phyloP scores from a whole-genome alignment of 2,113 vertebrate species.

The Erpornis zantholeuca region DNA sequence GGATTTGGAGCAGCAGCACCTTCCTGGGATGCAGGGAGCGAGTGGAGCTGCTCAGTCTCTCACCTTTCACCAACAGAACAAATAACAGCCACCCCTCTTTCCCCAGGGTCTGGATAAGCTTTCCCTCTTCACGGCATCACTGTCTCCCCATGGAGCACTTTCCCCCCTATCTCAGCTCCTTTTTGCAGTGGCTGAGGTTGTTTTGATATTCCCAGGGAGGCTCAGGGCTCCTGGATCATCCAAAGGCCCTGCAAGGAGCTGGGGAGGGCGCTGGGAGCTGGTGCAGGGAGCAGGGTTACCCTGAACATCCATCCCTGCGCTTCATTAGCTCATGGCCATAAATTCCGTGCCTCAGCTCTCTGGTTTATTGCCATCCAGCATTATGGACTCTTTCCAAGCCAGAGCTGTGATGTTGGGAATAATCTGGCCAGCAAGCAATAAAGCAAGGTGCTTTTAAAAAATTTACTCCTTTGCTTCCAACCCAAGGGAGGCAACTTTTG shows the following conservation, averaged over 20 bases:
- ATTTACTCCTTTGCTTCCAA: neutral
- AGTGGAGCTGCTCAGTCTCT: neutral
- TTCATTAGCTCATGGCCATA: conserved; percentile 51
- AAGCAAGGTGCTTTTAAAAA: conserved; percentile 24
- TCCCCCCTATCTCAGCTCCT: neutral
- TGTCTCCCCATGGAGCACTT: neutral
- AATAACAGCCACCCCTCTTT: neutral
- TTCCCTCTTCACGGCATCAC: neutral
- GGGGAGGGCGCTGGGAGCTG: neutral
- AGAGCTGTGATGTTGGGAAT: neutral
- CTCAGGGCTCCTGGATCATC: neutral
- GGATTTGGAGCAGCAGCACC: neutral
- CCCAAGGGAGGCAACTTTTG: neutral
- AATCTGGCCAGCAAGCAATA: conserved; percentile 34
- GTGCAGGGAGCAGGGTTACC: neutral
- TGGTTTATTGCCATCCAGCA: conserved; percentile 17
- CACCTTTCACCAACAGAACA: neutral
- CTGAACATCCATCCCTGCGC: neutral
- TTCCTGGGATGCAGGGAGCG: rapidly evolving
- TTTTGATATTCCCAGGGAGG: neutral
- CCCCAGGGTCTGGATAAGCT: neutral
- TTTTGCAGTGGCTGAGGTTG: neutral
- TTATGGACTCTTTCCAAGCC: conserved; percentile 38
- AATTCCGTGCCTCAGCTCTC: conserved; percentile 21
- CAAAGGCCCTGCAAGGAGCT: neutral